Evolutionary conservation across 1,140 invertebrate species (phyloP), one percentile per base, ranked within the genome.

Genomic region (Aplysia californica): DNA sequence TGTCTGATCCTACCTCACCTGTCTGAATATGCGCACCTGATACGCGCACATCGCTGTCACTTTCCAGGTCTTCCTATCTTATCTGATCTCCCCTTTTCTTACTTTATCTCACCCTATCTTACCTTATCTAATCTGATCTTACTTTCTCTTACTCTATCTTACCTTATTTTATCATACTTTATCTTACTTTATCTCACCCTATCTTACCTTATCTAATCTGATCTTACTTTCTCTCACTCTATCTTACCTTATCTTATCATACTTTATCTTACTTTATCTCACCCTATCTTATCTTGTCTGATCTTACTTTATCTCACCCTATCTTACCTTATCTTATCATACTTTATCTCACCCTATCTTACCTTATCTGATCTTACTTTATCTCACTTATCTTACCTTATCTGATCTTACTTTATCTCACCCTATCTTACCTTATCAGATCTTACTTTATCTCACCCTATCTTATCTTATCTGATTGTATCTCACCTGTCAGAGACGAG

Each of bases 221-320:
- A 3, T 36, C 6, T 36, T 21, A 33, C 20, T 66, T 15, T 36
- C 6, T 66, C 36, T 44, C 1, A 21, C 0, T 1, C 67, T 23
- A 26, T 44, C 36, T 3, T n/a, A 5, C 26, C 36, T 39, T 67
- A 26, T 15, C 33, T 36, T 39, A 20, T 23, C 1, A 1, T 44
- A 6, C 67, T 50, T 41, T 23, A 26, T 44, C 35, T 69, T 33
- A 1, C 33, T 26, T 44, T 69, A 21, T 21, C 39, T 23, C 39
- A 44, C 67, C 35, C 33, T n/a, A n/a, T n/a, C n/a, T n/a, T n/a
- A n/a, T n/a, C n/a, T n/a, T n/a, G n/a, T n/a, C n/a, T n/a, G n/a
- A 31, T 23, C 67, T 89, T 89, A 36, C 90, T 95, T 84, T 95
- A n/a, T n/a, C n/a, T n/a, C n/a, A n/a, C n/a, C n/a, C n/a, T n/a